A percentile compares a stretch with the other conserved stretches of the same genome.
phyloP scores from a whole-genome alignment of 2,797 vertebrate species.

The Lophotriccus pileatus region DNA sequence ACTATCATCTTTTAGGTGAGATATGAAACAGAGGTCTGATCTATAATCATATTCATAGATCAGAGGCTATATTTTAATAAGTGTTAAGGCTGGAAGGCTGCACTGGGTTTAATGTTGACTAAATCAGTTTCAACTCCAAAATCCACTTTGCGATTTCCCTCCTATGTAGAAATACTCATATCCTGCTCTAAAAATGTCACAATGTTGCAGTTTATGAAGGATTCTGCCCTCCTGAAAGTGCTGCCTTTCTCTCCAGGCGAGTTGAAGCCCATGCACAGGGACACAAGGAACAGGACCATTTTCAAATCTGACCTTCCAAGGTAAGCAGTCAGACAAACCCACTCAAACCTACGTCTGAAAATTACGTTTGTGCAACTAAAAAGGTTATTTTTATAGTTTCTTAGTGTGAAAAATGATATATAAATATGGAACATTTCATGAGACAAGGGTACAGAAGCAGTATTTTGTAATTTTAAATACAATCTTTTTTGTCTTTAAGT shows the following conservation, averaged over 20 bases:
- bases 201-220: neutral
- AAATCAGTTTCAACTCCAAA: neutral
- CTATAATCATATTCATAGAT: neutral
- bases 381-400: neutral
- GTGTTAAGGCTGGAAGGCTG: neutral
- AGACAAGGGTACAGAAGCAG: neutral
- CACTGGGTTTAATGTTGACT: neutral
- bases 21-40: constrained; percentile 32
- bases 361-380: neutral
- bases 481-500: neutral
- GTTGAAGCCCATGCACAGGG: neutral
- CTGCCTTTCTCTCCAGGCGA: neutral
- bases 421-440: neutral
- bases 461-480: constrained; percentile 29
- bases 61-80: neutral
- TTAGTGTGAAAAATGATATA: neutral
- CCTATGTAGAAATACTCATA: neutral
- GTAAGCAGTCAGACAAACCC: neutral
- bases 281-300: neutral
- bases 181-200: neutral
- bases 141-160: neutral
- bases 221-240: neutral
- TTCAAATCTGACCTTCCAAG: neutral
- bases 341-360: neutral
- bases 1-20: constrained; percentile 6